Percentiles rank a stretch among this genome's conserved stretches.
Conservation (phyloP, 2,888 invertebrate species). For the Macrosiphum euphorbiae region DNA sequence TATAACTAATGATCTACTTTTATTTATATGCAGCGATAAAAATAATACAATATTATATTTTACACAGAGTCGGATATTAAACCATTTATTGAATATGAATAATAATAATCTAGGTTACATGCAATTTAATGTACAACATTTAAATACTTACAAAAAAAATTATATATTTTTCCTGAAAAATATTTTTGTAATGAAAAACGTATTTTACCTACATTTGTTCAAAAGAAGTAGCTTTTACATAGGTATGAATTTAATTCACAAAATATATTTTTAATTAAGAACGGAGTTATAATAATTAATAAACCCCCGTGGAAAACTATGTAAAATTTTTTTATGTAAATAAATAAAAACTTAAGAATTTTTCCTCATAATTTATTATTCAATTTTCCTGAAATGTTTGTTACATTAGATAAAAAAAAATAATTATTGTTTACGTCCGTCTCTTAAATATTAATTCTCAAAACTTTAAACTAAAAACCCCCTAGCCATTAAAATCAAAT, state of each 20-base stretch:
- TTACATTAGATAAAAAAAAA: slow-evolving; percentile 3
- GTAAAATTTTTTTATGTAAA: neutral
- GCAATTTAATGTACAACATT: neutral
- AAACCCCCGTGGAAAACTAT: neutral
- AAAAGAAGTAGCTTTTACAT: neutral
- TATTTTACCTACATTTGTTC: neutral
- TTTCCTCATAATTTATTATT: neutral
- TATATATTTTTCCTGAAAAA: neutral
- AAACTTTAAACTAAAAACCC: slow-evolving; percentile 12
- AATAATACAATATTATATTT: neutral
- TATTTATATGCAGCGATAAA: neutral
- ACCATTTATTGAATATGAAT: neutral
- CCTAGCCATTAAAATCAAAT: neutral
- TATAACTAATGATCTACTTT: neutral
- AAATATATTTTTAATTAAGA: slow-evolving; percentile 5
- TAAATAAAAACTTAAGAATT: neutral
- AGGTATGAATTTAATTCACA: neutral
- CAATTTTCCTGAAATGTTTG: neutral
- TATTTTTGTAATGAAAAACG: neutral
- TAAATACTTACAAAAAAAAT: neutral
- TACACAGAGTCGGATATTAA: neutral
- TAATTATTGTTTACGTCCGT: neutral
- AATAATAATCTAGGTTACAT: neutral
- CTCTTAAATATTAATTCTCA: neutral
- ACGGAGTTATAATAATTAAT: neutral